phyloP scores from a whole-genome alignment of 2,888 invertebrate species.

The Cosmia trapezina region DNA sequence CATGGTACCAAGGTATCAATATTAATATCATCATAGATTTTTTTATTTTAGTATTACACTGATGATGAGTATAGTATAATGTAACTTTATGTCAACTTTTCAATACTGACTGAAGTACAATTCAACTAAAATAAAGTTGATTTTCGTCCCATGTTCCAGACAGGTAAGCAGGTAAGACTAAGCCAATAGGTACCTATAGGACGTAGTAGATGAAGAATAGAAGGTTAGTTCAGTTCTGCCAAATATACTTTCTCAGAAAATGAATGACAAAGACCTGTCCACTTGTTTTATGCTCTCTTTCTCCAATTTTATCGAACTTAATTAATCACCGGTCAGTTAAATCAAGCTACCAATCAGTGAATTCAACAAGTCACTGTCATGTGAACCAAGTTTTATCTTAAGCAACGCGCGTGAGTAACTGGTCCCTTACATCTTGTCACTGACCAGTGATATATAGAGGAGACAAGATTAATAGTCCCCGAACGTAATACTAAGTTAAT shows the following conservation, averaged over 20 bases:
- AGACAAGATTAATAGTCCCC: constrained; percentile 67
- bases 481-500: constrained; percentile 69
- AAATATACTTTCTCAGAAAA: neutral
- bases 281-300: neutral
- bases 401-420: constrained; percentile 36
- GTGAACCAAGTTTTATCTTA: constrained; percentile 26
- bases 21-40: no score
- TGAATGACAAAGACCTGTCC: neutral
- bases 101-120: no score
- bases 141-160: no score
- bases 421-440: constrained; percentile 33
- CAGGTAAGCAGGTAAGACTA: no score
- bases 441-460: constrained; percentile 50
- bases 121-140: no score
- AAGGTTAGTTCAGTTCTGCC: neutral
- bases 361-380: neutral
- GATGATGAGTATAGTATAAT: no score
- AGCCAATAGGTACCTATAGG: no score
- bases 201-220: neutral
- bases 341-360: constrained; percentile 7
- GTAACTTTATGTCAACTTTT: no score
- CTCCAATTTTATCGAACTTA: neutral
- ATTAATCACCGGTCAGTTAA: constrained; percentile 9
- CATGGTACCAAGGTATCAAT: no score
- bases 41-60: no score